phyloP scores from a whole-genome alignment of 2,797 vertebrate genomes.

The Trachurus trachurus region DNA sequence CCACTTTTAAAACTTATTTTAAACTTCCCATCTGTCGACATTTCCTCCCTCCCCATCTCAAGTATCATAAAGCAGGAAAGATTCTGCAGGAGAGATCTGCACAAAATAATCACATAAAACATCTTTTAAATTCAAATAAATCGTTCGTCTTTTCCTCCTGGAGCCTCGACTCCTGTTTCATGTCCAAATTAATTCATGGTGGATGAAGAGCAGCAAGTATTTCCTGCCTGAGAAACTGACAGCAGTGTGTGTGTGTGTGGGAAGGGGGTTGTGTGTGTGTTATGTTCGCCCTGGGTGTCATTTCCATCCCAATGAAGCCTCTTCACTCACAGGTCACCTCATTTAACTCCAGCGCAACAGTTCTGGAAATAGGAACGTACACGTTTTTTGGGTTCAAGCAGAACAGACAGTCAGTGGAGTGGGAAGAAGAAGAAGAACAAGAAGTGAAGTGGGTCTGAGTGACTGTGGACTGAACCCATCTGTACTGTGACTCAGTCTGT shows the following conservation, averaged over 20 bases:
- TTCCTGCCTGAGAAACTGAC: slow-evolving; percentile 60
- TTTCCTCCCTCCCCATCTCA: slow-evolving; percentile 25
- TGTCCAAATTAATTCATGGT: slow-evolving; percentile 21
- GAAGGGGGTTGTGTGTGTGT: too few relatives aligned
- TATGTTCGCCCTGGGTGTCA: slow-evolving; percentile 5
- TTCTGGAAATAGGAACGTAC: background rate
- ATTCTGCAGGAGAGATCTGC: slow-evolving; percentile 18
- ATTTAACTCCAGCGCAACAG: slow-evolving; percentile 19
- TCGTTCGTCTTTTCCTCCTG: too few relatives aligned
- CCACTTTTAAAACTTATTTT: slow-evolving; percentile 23
- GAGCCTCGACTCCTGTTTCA: slow-evolving; percentile 20
- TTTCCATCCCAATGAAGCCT: slow-evolving; percentile 39
- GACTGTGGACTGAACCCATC: background rate
- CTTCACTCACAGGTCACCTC: slow-evolving; percentile 41
- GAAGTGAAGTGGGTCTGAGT: too few relatives aligned
- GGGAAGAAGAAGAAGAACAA: background rate
- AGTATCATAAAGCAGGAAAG: slow-evolving; percentile 47
- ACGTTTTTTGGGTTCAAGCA: background rate
- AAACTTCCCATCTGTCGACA: slow-evolving; percentile 51
- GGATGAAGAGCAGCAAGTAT: slow-evolving; percentile 48
- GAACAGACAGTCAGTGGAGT: background rate
- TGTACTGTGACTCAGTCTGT: background rate
- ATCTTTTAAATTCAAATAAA: slow-evolving; percentile 4
- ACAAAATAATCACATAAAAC: slow-evolving; percentile 23
- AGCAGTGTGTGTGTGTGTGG: slow-evolving; percentile 8